A percentile compares a stretch with the other conserved stretches of the same genome.
Conservation (phyloP, 2,888 invertebrate species). For the Norana najaformis region DNA sequence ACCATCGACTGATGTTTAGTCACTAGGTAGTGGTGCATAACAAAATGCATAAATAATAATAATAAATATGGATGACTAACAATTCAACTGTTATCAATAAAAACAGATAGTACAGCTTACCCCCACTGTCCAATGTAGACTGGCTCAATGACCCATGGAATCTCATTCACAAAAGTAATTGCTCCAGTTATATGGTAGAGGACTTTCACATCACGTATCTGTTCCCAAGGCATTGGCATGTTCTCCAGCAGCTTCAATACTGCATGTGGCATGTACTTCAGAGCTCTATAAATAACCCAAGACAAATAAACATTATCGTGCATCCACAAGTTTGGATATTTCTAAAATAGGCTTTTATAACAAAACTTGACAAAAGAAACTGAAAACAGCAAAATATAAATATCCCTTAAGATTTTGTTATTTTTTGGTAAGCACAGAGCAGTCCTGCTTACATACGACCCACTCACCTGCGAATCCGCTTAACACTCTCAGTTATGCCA, state of each 20-base stretch:
- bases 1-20: too few relatives aligned
- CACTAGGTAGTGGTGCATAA: too few relatives aligned
- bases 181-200: slow-evolving; percentile 99
- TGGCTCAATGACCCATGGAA: slow-evolving; percentile 98
- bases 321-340: background rate
- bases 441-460: too few relatives aligned
- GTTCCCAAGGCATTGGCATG: slow-evolving; percentile 99
- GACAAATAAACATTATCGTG: background rate
- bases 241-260: slow-evolving; percentile 97
- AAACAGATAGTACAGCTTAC: slow-evolving; percentile 63
- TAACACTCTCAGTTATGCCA: too few relatives aligned
- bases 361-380: too few relatives aligned
- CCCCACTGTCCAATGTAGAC: slow-evolving; percentile 99
- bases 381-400: too few relatives aligned
- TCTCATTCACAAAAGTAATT: slow-evolving; percentile 99
- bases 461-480: too few relatives aligned
- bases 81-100: slow-evolving; percentile 25
- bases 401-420: too few relatives aligned
- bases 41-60: too few relatives aligned
- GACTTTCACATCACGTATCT: slow-evolving; percentile 93
- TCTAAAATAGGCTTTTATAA: too few relatives aligned
- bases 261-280: slow-evolving; percentile 99
- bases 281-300: slow-evolving; percentile 69
- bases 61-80: too few relatives aligned
- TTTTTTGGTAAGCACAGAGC: too few relatives aligned